phyloP scores from a whole-genome alignment of 2,113 vertebrate genomes.

The Grammomys dolichurus region DNA sequence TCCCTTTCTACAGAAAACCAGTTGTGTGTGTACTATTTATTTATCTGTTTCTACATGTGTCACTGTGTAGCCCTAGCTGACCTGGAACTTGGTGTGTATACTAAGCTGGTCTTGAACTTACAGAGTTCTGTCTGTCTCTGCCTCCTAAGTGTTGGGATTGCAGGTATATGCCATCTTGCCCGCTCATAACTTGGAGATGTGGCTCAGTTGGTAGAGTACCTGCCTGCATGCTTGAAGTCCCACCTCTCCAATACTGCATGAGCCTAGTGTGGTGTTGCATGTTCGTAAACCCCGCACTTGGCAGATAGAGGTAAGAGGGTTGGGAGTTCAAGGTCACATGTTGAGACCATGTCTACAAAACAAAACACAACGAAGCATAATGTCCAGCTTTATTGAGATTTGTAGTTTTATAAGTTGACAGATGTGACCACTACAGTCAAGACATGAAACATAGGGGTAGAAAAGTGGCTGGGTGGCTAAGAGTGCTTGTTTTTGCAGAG shows the following conservation, averaged over 20 bases:
- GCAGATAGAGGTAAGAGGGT: background rate
- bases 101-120: background rate
- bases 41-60: background rate
- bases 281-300: background rate
- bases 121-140: background rate
- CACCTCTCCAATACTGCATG: background rate
- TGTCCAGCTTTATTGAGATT: background rate
- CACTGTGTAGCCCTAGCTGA: background rate
- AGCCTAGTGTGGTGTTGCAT: background rate
- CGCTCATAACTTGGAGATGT: background rate
- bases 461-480: background rate
- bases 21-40: background rate
- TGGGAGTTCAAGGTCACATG: background rate
- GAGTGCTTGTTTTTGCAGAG: background rate
- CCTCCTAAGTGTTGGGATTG: background rate
- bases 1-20: conserved; percentile 28
- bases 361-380: background rate
- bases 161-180: background rate
- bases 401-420: conserved; percentile 17
- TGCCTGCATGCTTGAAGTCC: background rate
- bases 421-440: background rate
- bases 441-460: background rate
- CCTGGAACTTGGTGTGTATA: background rate
- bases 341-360: background rate
- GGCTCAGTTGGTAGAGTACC: background rate